Evolutionary conservation across 2,113 vertebrate genomes (phyloP).

Genomic region (Nymphicus hollandicus): DNA sequence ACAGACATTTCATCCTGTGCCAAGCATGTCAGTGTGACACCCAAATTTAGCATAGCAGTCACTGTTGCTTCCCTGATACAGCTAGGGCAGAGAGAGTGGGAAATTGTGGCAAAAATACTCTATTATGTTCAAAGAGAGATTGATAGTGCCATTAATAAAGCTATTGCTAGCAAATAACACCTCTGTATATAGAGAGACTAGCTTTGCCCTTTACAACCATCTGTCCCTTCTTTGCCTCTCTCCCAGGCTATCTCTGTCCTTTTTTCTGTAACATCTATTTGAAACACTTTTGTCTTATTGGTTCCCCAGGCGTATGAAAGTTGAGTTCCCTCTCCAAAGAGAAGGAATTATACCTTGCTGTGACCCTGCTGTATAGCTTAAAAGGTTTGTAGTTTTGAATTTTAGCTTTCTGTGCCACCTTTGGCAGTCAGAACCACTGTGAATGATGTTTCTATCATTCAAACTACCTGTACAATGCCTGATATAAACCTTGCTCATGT

Average conservation of each 20-base stretch:
- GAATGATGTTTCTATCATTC: too few relatives aligned
- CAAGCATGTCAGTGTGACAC: constrained; percentile 51
- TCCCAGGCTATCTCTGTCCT: not conserved
- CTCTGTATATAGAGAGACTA: not conserved
- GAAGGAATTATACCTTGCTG: not conserved
- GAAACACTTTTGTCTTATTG: not conserved
- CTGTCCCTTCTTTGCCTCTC: not conserved
- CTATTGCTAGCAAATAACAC: constrained; percentile 31
- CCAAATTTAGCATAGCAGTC: constrained; percentile 42
- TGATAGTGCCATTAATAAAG: constrained; percentile 42
- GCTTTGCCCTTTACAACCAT: not conserved
- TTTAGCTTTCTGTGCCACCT: not conserved
- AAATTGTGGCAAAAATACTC: constrained; percentile 31
- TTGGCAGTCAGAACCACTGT: not conserved
- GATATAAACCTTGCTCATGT: not conserved
- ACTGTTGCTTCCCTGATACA: not conserved
- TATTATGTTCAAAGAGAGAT: constrained; percentile 24
- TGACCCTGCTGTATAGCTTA: not conserved
- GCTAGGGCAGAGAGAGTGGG: not conserved
- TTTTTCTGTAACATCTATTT: not conserved
- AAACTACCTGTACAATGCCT: too few relatives aligned
- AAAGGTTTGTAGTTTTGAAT: not conserved
- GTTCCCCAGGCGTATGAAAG: not conserved
- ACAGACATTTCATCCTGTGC: constrained; percentile 21
- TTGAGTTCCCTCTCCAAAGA: not conserved